Percentiles rank a stretch among this genome's conserved stretches.
Evolutionary conservation across 2,797 vertebrate genomes (phyloP).

Genomic region (Catamblyrhynchus diadema): DNA sequence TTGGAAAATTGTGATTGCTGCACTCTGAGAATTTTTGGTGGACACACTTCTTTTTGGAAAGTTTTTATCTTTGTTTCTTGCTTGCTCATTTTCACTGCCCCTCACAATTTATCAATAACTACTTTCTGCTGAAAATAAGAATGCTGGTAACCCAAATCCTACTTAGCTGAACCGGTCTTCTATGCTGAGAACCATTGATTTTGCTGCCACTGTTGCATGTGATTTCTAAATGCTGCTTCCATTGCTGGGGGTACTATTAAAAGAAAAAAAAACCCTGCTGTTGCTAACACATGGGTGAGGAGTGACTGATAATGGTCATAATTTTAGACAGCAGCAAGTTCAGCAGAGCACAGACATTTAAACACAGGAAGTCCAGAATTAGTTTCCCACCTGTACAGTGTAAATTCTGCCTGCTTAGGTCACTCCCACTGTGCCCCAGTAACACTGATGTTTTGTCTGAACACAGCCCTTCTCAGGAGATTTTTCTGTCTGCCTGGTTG

Average conservation of each 20-base stretch:
- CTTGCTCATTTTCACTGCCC: neutral
- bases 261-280: neutral
- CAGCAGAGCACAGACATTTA: neutral
- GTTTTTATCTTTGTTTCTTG: neutral
- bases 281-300: neutral
- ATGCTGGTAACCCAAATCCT: neutral
- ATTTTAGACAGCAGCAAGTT: neutral
- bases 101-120: neutral
- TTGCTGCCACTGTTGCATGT: neutral
- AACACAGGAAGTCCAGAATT: neutral
- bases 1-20: neutral
- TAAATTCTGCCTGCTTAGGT: neutral
- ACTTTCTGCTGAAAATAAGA: neutral
- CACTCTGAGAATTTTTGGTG: neutral
- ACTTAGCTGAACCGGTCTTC: neutral
- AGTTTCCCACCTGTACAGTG: neutral
- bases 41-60: neutral
- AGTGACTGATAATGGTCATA: neutral
- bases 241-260: neutral
- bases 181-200: neutral
- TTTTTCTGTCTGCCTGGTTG: neutral
- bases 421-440: neutral
- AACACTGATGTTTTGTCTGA: neutral
- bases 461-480: neutral
- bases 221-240: neutral